Conservation (phyloP, 2,888 invertebrate genomes). For the Lycia hirtaria region DNA sequence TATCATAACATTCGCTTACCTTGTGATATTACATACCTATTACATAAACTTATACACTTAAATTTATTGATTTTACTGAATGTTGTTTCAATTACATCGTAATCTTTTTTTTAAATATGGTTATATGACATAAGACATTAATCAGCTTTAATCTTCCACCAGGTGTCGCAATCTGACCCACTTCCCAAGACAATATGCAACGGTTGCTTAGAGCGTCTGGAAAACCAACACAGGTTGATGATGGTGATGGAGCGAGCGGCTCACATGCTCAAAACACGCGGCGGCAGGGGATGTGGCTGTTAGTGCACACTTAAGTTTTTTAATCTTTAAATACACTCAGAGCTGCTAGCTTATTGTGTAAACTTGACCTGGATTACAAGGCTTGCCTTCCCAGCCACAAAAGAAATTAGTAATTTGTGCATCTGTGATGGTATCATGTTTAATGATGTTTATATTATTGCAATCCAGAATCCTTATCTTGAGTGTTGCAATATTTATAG, state of each 20-base stretch:
- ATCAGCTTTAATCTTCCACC: constrained; percentile 43
- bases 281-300: constrained; percentile 43
- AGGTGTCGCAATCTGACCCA: constrained; percentile 88
- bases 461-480: no score
- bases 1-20: not conserved
- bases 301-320: constrained; percentile 1
- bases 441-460: no score
- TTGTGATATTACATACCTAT: not conserved
- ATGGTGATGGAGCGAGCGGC: constrained; percentile 78
- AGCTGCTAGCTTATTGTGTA: not conserved
- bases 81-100: no score
- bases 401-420: no score
- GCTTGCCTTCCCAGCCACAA: no score
- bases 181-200: constrained; percentile 89
- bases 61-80: no score
- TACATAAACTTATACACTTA: not conserved
- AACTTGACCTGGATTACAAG: no score
- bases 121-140: no score
- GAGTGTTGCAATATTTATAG: no score
- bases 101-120: no score
- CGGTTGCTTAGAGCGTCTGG: constrained; percentile 85
- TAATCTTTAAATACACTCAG: not conserved
- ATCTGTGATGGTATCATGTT: no score
- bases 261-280: constrained; percentile 69
- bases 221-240: constrained; percentile 83